Evolutionary conservation across 2,113 vertebrate genomes (phyloP).

Genomic region (Felis catus): DNA sequence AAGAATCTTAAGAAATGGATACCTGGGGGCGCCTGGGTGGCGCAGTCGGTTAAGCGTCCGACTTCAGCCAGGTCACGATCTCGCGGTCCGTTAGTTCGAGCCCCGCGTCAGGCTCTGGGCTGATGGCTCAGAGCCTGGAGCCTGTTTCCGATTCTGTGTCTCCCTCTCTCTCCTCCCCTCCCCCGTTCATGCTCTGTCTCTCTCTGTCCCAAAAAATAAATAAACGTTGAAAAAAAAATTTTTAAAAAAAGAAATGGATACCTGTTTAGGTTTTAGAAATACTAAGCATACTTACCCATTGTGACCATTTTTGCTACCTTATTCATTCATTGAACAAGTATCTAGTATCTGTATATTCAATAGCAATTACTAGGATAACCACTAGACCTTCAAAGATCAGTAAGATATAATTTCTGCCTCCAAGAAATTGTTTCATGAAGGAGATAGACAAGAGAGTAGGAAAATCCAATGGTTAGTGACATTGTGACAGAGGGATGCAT

Average conservation of each 20-base stretch:
- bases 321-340: slow-evolving; percentile 19
- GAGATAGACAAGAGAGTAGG: not conserved
- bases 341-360: not conserved
- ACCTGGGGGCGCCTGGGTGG: no score
- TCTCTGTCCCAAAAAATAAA: no score
- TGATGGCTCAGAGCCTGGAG: no score
- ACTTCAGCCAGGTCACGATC: no score
- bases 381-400: not conserved
- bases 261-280: slow-evolving; percentile 42
- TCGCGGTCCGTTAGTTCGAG: no score
- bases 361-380: not conserved
- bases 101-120: no score
- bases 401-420: slow-evolving; percentile 21
- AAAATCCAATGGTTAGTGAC: not conserved
- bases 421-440: not conserved
- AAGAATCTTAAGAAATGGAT: not conserved
- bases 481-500: not conserved
- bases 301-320: not conserved
- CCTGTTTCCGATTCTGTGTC: no score
- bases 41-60: no score
- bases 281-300: not conserved
- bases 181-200: no score
- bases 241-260: not conserved
- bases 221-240: no score
- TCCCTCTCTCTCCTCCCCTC: no score